Percentiles rank a stretch among this genome's conserved stretches.
Conservation (phyloP, 1,140 invertebrate genomes). For the Zaprionus davidi region DNA sequence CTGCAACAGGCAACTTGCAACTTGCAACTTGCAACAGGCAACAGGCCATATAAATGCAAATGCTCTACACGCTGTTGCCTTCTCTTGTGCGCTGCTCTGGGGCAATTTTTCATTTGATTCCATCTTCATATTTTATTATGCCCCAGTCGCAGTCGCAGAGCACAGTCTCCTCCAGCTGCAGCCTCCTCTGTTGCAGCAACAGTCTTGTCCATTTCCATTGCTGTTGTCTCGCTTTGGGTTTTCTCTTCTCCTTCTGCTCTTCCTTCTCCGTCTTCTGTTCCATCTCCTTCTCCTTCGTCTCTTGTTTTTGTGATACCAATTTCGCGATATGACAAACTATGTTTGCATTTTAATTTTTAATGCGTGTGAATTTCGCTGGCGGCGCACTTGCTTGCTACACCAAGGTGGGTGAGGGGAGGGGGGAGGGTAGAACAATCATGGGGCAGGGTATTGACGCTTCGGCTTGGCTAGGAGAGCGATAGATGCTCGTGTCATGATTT, state of each 20-base stretch:
- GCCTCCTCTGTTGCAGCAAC: not conserved
- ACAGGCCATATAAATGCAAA: slow-evolving; percentile 79
- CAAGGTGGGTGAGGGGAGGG: not conserved
- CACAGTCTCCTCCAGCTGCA: not conserved
- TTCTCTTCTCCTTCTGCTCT: slow-evolving; percentile 38
- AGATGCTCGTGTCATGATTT: slow-evolving; percentile 81
- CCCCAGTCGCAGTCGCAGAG: slow-evolving; percentile 35
- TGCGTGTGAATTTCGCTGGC: slow-evolving; percentile 83
- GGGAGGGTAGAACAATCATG: not conserved
- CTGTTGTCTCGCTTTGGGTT: slow-evolving; percentile 20
- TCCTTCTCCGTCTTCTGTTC: not conserved
- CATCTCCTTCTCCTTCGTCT: not conserved
- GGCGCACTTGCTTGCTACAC: slow-evolving; percentile 40
- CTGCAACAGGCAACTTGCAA: slow-evolving; percentile 20
- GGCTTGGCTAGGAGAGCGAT: slow-evolving; percentile 45
- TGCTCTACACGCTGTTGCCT: slow-evolving; percentile 62
- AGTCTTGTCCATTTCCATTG: slow-evolving; percentile 58
- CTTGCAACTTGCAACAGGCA: slow-evolving; percentile 9
- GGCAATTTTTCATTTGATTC: slow-evolving; percentile 84
- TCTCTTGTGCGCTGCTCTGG: slow-evolving; percentile 65
- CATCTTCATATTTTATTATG: slow-evolving; percentile 83
- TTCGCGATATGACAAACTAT: slow-evolving; percentile 81
- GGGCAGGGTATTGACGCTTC: slow-evolving; percentile 7
- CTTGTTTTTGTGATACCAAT: slow-evolving; percentile 71
- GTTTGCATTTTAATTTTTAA: slow-evolving; percentile 83